Percentiles rank a stretch among this genome's conserved stretches.
These are phyloP conservation scores for Pyrgus malvae DNA, from an alignment of 2,888 invertebrate species.

Conservation along the genomic window DNA sequence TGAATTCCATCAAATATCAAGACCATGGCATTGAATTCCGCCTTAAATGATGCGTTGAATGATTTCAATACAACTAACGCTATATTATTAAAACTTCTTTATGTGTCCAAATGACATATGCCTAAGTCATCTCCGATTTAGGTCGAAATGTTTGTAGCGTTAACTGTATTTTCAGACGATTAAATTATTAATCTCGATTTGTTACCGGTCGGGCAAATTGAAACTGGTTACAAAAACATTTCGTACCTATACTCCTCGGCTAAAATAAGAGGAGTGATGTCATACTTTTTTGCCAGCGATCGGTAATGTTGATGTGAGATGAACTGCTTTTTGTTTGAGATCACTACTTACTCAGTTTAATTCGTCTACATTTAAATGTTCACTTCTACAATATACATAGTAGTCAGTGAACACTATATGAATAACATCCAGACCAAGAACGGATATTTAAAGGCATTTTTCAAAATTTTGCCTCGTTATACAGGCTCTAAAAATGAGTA, in stretches of 20 bases:
- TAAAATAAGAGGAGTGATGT: conserved; percentile 56
- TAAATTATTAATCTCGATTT: conserved; percentile 50
- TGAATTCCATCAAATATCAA: conserved; percentile 47
- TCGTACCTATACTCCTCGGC: conserved; percentile 21
- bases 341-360: conserved; percentile 39
- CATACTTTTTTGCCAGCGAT: conserved; percentile 65
- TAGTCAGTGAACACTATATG: too few relatives aligned
- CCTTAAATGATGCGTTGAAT: background rate
- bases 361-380: conserved; percentile 31
- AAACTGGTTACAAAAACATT: conserved; percentile 44
- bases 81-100: conserved; percentile 32
- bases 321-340: conserved; percentile 67
- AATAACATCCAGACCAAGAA: too few relatives aligned
- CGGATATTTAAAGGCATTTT: too few relatives aligned
- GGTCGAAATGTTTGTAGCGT: conserved; percentile 57
- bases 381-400: background rate
- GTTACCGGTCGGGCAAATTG: conserved; percentile 46
- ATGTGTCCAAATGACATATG: conserved; percentile 23
- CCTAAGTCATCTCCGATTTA: conserved; percentile 40
- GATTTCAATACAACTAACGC: conserved; percentile 42
- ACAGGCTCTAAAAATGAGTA: too few relatives aligned
- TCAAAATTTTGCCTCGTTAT: too few relatives aligned
- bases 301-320: conserved; percentile 62
- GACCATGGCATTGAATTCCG: conserved; percentile 50
- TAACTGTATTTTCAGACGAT: conserved; percentile 64